phyloP scores from a whole-genome alignment of 1,140 invertebrate genomes.

The Bombus superbus region DNA sequence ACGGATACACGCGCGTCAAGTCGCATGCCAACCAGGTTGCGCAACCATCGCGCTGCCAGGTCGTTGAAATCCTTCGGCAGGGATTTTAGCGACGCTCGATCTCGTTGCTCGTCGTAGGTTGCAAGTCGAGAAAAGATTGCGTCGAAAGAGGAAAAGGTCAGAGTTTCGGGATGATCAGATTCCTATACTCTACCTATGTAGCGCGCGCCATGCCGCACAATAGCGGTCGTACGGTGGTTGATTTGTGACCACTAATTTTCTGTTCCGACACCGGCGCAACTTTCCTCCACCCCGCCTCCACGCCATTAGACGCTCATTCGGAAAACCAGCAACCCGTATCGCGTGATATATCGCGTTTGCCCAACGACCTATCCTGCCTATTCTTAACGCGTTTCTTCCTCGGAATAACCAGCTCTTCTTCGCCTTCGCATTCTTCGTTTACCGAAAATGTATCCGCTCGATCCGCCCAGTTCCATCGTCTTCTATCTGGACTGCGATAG shows the following conservation, averaged over 20 bases:
- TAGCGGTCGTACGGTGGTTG: constrained; percentile 72
- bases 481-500: too few species aligned
- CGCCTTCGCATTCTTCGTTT: constrained; percentile 15
- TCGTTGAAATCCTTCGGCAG: background rate
- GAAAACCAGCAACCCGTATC: constrained; percentile 64
- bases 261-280: constrained; percentile 63
- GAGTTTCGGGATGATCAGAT: constrained; percentile 30
- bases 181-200: background rate
- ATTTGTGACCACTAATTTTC: constrained; percentile 80
- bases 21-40: constrained; percentile 31
- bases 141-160: background rate
- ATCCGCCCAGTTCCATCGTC: too few species aligned
- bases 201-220: constrained; percentile 37
- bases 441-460: constrained; percentile 36
- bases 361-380: constrained; percentile 15
- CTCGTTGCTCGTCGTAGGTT: background rate
- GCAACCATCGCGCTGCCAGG: constrained; percentile 12
- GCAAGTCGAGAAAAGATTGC: too few species aligned
- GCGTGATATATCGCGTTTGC: constrained; percentile 25
- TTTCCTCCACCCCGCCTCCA: constrained; percentile 54
- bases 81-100: background rate
- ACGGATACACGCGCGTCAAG: constrained; percentile 15
- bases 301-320: constrained; percentile 77
- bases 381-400: constrained; percentile 39
- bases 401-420: constrained; percentile 11